A percentile compares a stretch with the other conserved stretches of the same genome.
Conservation (phyloP, 2,888 invertebrate species). For the Galerucella calmariensis region DNA sequence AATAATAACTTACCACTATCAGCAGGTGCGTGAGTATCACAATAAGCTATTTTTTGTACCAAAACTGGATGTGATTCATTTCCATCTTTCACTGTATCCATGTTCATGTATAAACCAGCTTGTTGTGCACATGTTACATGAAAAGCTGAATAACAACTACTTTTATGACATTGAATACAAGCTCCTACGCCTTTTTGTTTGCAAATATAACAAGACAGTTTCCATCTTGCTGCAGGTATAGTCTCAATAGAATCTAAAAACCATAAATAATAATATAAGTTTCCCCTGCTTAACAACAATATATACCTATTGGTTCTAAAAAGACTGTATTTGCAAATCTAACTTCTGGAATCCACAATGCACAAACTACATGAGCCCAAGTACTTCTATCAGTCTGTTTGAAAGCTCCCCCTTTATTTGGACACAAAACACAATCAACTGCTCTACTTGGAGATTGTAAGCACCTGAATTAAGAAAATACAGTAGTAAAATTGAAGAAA, state of each 20-base stretch:
- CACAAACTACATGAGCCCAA: constrained; percentile 99
- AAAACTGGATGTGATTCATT: constrained; percentile 75
- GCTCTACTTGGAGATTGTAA: constrained; percentile 95
- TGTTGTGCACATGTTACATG: constrained; percentile 99
- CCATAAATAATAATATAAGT: background rate
- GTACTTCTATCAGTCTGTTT: constrained; percentile 96
- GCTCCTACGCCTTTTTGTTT: constrained; percentile 93
- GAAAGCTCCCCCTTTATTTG: constrained; percentile 97
- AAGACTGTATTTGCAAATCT: constrained; percentile 98
- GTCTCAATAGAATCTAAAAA: constrained; percentile 88
- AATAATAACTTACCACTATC: constrained; percentile 62
- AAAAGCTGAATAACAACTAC: constrained; percentile 96
- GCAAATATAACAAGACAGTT: constrained; percentile 96
- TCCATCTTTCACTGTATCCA: constrained; percentile 84
- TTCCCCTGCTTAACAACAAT: no score
- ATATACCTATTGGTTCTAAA: constrained; percentile 89
- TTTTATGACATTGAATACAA: constrained; percentile 97
- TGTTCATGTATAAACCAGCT: constrained; percentile 94
- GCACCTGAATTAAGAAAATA: constrained; percentile 70
- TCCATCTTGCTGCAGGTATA: constrained; percentile 96
- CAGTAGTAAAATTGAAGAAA: background rate
- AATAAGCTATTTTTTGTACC: constrained; percentile 95
- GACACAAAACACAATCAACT: constrained; percentile 97
- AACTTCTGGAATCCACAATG: constrained; percentile 98
- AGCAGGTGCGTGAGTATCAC: constrained; percentile 91